Evolutionary conservation across 2,113 vertebrate genomes (phyloP), one percentile per base, ranked within the genome.

Genomic region (Polypterus senegalus): DNA sequence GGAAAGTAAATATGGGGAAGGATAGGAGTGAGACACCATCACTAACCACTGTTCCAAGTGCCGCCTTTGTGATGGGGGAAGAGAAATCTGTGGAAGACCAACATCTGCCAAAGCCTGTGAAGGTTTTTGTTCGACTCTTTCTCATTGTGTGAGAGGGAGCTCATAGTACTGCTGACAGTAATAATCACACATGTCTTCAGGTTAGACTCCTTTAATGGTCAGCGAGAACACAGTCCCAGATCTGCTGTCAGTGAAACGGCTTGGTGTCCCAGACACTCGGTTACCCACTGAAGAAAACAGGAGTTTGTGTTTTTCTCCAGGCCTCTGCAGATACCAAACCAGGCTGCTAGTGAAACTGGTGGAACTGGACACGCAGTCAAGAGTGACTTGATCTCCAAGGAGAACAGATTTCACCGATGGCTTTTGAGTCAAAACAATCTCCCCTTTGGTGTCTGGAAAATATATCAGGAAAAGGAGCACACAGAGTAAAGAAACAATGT

Each of bases 301-400:
- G n/a, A 57, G 47, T 48, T 62, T n/a, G 43, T 43, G 61, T 54
- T 7, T 11, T 8, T 67, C 48, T 46, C 61, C 61, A 48, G 61
- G 48, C 63, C 46, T 55, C 67, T 69, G 61, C 54, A 43, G 60
- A 48, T 67, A 64, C 65, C 65, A 70, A 54, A 48, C 56, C 27
- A 67, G 5, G 52, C 3, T 10, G 47, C 51, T 58, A 47, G 8
- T 48, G 7, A 48, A 47, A n/a, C 5, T 11, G 9, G 54, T 54
- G 59, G 11, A 53, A 53, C 61, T 63, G 58, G 57, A 27, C 9
- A 43, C 61, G 54, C 55, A 62, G 47, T 49, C 57, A 4, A 61
- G 48, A 60, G 59, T 60, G 59, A n/a, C n/a, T n/a, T n/a, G n/a
- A n/a, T n/a, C n/a, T n/a, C n/a, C n/a, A n/a, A n/a, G n/a, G n/a